phyloP scores from a whole-genome alignment of 2,888 invertebrate species.

The Toxonevra muliebris region DNA sequence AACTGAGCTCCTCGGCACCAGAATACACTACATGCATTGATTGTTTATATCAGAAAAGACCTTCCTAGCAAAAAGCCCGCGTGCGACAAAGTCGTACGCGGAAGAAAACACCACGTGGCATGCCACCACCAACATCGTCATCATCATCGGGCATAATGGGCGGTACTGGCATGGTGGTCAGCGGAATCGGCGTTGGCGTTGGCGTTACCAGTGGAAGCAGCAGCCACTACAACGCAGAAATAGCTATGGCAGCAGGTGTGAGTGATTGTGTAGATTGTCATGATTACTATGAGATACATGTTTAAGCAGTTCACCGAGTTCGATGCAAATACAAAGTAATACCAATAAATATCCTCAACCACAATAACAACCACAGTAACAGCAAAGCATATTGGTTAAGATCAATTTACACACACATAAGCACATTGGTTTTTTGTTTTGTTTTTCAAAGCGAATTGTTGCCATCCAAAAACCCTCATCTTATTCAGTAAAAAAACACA shows the following conservation, averaged over 20 bases:
- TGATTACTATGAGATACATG: constrained; percentile 70
- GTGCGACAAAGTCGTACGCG: constrained; percentile 72
- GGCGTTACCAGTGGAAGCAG: constrained; percentile 48
- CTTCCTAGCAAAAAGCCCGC: constrained; percentile 74
- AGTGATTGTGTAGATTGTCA: constrained; percentile 64
- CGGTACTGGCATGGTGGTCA: constrained; percentile 34
- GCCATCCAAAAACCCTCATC: constrained; percentile 30
- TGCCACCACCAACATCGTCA: constrained; percentile 45
- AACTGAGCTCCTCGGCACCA: constrained; percentile 65
- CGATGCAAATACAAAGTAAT: too few species aligned
- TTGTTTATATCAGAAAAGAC: constrained; percentile 74
- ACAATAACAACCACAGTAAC: too few species aligned
- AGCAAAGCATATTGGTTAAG: too few species aligned
- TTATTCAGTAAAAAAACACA: neutral
- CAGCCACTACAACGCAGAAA: constrained; percentile 22
- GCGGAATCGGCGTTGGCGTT: constrained; percentile 48
- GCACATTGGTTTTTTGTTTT: neutral
- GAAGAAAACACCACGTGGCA: constrained; percentile 65
- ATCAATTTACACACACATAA: neutral
- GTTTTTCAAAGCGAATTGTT: constrained; percentile 10
- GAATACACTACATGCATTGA: constrained; percentile 79
- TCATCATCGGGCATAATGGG: constrained; percentile 35
- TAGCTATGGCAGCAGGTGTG: constrained; percentile 40
- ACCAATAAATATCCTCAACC: too few species aligned
- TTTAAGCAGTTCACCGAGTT: constrained; percentile 61